Conservation (phyloP, 2,888 invertebrate species). For the Frankliniella intonsa region DNA sequence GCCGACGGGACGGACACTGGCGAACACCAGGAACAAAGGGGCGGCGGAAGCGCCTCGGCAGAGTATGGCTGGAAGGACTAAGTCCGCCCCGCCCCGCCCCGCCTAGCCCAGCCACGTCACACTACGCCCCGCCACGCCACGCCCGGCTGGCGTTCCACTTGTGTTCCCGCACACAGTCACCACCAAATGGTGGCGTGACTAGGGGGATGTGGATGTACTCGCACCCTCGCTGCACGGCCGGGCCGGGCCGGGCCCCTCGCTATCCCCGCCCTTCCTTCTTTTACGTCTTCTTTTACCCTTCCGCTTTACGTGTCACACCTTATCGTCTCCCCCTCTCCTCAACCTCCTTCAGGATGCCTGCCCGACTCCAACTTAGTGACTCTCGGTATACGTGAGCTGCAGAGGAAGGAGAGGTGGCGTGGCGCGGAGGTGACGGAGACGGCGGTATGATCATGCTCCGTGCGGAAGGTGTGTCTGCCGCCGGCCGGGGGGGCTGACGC, state of each 20-base stretch:
- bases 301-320: not conserved
- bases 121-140: too few relatives aligned
- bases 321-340: not conserved
- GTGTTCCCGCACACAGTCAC: too few relatives aligned
- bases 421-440: not conserved
- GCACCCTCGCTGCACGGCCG: not conserved
- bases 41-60: not conserved
- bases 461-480: not conserved
- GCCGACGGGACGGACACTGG: not conserved
- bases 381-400: not conserved
- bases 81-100: too few relatives aligned
- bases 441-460: not conserved
- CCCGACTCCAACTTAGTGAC: not conserved
- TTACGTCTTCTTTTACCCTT: not conserved
- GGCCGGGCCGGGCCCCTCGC: not conserved
- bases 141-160: too few relatives aligned
- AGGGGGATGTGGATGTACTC: too few relatives aligned
- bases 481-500: not conserved
- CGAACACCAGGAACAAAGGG: not conserved
- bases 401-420: not conserved
- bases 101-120: too few relatives aligned
- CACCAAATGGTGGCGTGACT: too few relatives aligned
- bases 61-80: too few relatives aligned
- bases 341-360: not conserved
- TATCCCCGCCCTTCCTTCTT: not conserved